These are phyloP conservation scores for Pseudobourletiella spinata DNA, from an alignment of 1,140 invertebrate species.

Conservation along the genomic window DNA sequence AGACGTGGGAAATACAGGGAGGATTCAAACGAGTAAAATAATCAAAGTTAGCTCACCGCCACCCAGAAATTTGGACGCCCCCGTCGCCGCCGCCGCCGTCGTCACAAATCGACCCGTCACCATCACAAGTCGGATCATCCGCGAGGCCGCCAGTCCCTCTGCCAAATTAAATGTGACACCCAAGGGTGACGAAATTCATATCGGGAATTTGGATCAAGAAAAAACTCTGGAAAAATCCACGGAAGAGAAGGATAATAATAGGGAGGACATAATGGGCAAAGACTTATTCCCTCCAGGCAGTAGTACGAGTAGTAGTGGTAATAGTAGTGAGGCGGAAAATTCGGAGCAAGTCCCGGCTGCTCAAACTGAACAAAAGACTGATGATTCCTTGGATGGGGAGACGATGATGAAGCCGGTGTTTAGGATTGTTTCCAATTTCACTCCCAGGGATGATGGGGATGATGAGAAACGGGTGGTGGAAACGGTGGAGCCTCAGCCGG, in stretches of 20 bases:
- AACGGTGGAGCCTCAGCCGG: background rate
- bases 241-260: background rate
- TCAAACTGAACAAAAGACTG: background rate
- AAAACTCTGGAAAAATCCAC: background rate
- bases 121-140: background rate
- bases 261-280: background rate
- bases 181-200: no score
- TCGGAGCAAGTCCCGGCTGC: background rate
- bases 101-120: background rate
- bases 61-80: background rate
- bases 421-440: slow-evolving; percentile 50
- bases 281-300: no score
- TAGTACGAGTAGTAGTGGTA: no score
- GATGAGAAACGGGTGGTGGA: background rate
- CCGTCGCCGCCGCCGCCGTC: background rate
- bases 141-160: background rate
- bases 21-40: background rate
- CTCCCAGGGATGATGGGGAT: background rate
- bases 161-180: background rate
- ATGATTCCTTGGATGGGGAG: slow-evolving; percentile 38
- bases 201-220: background rate
- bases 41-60: no score
- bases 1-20: no score
- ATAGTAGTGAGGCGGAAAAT: no score
- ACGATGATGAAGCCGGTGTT: slow-evolving; percentile 58